Base-by-base conservation (phyloP, 2,888 invertebrate species). In the Idaea dimidiata region DNA sequence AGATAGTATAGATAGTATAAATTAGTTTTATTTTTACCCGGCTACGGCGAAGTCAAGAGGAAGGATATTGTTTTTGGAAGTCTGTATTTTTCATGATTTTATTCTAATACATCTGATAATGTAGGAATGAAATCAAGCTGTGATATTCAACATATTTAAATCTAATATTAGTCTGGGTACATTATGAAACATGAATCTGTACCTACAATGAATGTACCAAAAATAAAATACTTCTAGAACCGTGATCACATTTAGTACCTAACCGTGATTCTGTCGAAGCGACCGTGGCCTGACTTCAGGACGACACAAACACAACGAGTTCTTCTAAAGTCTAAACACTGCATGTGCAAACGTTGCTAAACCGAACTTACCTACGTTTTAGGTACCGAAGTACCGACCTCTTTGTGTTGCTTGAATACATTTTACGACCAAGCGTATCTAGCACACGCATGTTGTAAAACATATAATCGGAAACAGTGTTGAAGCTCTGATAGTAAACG, bases 391-490 rank as follows among this genome's bases (percentile, higher is more conserved):
- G 65, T 71, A 67, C 67, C 76, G 78, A 81, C 82, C 80, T 78
- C 83, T 80, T 84, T 86, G 84, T 84, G 72, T 82, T 77, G 78
- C 74, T 79, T 84, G 83, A 85, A 85, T 83, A 86, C 75, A 78
- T 84, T 91, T 91, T 89, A 90, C 86, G 88, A 85, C 80, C 66
- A 62, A 72, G 60, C 72, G 81, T 86, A 84, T 87, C 83, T 89
- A 80, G 88, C 84, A 83, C 88, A 77, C 68, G 70, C 75, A 69
- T 73, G 81, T 79, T 79, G 82, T 88, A 85, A 87, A 88, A 83
- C 56, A 17, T 17, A 16, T 81, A 76, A 81, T 82, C 76, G 76
- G 76, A 86, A 85, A 86, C 81, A 79, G 78, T 80, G 77, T 77
- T 78, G 67, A 72, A 76, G 72, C 68, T 66, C 43, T 7, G 8